Base-by-base conservation (phyloP, 2,888 invertebrate genomes). In the Agapostemon virescens region DNA sequence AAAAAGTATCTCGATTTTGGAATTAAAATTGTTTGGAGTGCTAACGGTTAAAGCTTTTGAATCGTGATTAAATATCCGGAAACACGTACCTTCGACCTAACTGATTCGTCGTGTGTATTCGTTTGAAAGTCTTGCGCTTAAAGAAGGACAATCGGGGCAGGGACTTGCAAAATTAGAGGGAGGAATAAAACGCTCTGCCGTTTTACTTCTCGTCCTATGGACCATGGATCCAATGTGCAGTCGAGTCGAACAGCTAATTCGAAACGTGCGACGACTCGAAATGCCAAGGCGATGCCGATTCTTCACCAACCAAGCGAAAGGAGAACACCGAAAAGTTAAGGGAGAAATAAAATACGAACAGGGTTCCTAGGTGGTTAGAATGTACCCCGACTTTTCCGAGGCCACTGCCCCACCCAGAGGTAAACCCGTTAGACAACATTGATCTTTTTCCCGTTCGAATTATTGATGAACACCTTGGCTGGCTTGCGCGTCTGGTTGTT, bases 231-330 rank as follows among this genome's bases (percentile, higher is more conserved):
- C 89, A 84, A 89, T 90, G 90, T 88, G 91, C 91, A 91, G 88
- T 85, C 88, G 86, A 90, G 88, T 87, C 85, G 91, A 92, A 92
- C 91, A 89, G 90, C 90, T 92, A 92, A 92, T 92, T 92, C 89
- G 89, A 89, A 88, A 92, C 92, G 92, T 92, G 92, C 89, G 88
- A 90, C 89, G 91, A 92, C 90, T 92, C 76, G 90, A 86, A 91
- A 92, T 91, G 88, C 84, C 85, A 81, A 83, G 86, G 78, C 84
- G 83, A 84, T 82, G 87, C 85, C 86, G 84, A 88, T 88, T 87
- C 78, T 55, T 86, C 86, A 81, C 81, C 75, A 67, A 49, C 73
- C 66, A 67, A 74, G 69, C 79, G 77, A 79, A 75, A 82, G 38
- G 69, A 58, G 33, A 78, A 61, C 76, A 40, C 61, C 64, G 17